These are phyloP conservation scores for Phaethornis superciliosus DNA, from an alignment of 2,113 vertebrate genomes.

Conservation along the genomic window DNA sequence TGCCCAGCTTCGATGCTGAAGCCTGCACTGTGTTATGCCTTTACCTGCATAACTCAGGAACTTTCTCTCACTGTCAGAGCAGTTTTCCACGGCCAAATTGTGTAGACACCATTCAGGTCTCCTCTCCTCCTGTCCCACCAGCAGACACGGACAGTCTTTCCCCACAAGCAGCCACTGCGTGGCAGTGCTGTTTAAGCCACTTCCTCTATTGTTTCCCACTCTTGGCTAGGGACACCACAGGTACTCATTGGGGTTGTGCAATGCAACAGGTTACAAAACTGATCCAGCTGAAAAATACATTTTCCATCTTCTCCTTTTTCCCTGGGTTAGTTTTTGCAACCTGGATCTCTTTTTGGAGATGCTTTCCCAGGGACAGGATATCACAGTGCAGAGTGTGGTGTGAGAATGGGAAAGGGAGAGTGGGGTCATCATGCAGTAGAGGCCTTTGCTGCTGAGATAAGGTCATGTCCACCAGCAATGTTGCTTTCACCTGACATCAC, in stretches of 20 bases:
- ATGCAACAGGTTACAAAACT: background rate
- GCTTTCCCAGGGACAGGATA: background rate
- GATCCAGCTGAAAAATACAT: background rate
- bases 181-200: background rate
- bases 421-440: accelerated
- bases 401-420: accelerated
- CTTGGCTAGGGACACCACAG: background rate
- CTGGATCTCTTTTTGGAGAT: background rate
- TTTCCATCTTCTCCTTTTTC: background rate
- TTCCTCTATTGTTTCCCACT: background rate
- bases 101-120: background rate
- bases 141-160: background rate
- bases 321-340: background rate
- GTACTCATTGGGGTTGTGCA: background rate
- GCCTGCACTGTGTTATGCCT: accelerated
- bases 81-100: background rate
- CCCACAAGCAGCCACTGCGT: background rate
- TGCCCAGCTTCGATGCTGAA: background rate
- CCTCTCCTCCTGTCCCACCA: background rate
- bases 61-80: background rate
- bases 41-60: background rate
- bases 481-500: background rate
- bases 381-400: accelerated
- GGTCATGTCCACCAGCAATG: background rate
- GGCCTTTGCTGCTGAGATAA: background rate